These are phyloP conservation scores for Engystomops pustulosus DNA, from an alignment of 2,113 vertebrate genomes.

Conservation along the genomic window DNA sequence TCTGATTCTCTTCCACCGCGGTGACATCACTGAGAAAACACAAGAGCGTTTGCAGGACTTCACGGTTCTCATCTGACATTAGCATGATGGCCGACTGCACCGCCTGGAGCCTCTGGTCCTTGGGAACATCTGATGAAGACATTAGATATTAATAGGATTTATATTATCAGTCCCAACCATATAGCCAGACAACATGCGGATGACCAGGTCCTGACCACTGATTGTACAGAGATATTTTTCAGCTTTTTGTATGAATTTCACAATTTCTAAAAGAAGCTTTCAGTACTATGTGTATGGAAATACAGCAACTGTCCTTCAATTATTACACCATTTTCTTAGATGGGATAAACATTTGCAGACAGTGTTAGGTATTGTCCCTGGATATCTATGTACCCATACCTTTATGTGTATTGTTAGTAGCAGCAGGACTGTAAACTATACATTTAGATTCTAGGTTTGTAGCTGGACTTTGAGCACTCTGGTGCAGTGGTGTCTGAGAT, in stretches of 20 bases:
- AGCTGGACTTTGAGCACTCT: too few relatives aligned
- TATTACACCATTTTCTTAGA: too few relatives aligned
- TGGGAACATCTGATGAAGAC: slow-evolving; percentile 84
- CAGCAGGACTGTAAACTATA: too few relatives aligned
- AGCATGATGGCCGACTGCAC: slow-evolving; percentile 94
- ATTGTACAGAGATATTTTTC: not conserved
- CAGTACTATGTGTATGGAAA: too few relatives aligned
- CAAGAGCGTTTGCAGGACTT: slow-evolving; percentile 91
- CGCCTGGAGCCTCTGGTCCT: slow-evolving; percentile 91
- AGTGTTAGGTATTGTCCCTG: too few relatives aligned
- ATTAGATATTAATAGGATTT: not conserved
- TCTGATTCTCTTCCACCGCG: slow-evolving; percentile 94
- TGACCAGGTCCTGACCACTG: not conserved
- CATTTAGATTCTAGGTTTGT: too few relatives aligned
- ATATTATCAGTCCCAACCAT: not conserved
- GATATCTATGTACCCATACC: too few relatives aligned
- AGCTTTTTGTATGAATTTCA: not conserved
- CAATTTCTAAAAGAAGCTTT: too few relatives aligned
- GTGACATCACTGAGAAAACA: slow-evolving; percentile 93
- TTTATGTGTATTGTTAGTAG: too few relatives aligned
- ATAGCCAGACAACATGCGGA: not conserved
- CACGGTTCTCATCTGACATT: slow-evolving; percentile 94
- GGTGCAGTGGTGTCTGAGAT: too few relatives aligned
- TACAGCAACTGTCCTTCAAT: too few relatives aligned
- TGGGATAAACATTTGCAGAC: too few relatives aligned